Percentiles rank a stretch among this genome's conserved stretches.
phyloP scores from a whole-genome alignment of 2,797 vertebrate species.

The Furcifer pardalis region DNA sequence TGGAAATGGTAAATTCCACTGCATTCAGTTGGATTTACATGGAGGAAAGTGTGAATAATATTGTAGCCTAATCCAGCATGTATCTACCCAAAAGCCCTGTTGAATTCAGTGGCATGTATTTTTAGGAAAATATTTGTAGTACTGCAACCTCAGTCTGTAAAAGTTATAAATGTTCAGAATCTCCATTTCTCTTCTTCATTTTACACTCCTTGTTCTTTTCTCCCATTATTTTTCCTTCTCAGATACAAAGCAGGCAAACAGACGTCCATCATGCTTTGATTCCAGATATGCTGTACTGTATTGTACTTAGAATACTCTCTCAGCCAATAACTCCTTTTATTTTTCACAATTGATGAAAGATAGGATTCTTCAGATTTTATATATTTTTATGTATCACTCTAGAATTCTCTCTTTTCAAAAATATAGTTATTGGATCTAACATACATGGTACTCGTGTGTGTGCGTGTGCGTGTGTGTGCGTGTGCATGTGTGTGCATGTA shows the following conservation, averaged over 20 bases:
- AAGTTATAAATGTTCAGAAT: constrained; percentile 27
- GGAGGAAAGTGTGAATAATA: too few species aligned
- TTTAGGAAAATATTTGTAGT: neutral
- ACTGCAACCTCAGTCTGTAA: constrained; percentile 40
- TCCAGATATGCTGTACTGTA: constrained; percentile 64
- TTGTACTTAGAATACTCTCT: constrained; percentile 70
- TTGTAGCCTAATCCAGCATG: neutral
- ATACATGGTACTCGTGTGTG: constrained; percentile 53
- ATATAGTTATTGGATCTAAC: constrained; percentile 64
- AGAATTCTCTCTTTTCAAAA: constrained; percentile 67
- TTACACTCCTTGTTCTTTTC: constrained; percentile 29
- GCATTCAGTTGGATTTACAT: too few species aligned
- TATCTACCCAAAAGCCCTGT: neutral
- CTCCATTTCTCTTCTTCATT: neutral
- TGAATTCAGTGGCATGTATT: neutral
- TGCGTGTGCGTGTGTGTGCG: too few species aligned
- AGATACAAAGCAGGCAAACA: constrained; percentile 70
- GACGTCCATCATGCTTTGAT: constrained; percentile 70
- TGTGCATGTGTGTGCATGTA: too few species aligned
- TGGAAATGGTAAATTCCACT: too few species aligned
- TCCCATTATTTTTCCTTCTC: constrained; percentile 47
- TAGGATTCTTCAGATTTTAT: constrained; percentile 73
- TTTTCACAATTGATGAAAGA: constrained; percentile 79
- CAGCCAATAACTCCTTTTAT: constrained; percentile 80
- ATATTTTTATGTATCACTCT: constrained; percentile 70